Base-by-base conservation (phyloP, 2,797 vertebrate genomes). In the Xenopus petersii region DNA sequence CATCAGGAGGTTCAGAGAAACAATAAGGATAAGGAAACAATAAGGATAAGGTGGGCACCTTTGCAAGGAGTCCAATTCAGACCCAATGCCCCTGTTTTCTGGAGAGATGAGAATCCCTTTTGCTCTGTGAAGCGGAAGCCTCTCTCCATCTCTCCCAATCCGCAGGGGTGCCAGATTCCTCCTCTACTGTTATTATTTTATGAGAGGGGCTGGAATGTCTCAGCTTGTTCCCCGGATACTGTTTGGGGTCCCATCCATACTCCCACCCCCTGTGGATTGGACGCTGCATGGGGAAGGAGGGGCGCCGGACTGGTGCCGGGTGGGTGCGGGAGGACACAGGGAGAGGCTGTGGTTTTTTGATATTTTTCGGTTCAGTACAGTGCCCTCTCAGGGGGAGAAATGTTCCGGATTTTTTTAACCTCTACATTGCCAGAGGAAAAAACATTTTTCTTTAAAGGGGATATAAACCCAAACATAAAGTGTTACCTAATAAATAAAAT, bases 191-290 rank as follows among this genome's bases (percentile, higher is more conserved):
- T 83, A 84, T 83, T 83, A 88, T 71, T 87, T 88, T 80, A 89
- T 87, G 85, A 87, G 84, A 51, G 80, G 86, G 89, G 89, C 94
- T 95, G 95, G 94, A 93, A 93, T 92, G 90, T 93, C 94, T 95
- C 92, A 94, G 86, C 82, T 16, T 73, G 58, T 67, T 82, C 88
- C 88, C 87, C 86, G 70, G 83, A 69, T 79, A 79, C 15, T 81
- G 84, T 82, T 77, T 64, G 71, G 79, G 84, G 84, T 79, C 64
- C 76, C 80, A 76, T 67, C 81, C 0, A 82, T 82, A 76, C 91
- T 93, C 62, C 81, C 0, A 82, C 83, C 81, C 49, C 92, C 91
- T 83, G 66, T 89, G 93, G 93, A 93, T 87, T 88, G 77, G 84
- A 91, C 84, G 91, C 93, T 88, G 87, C 93, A 94, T 94, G 80